Evolutionary conservation across 2,888 invertebrate species (phyloP), one percentile per base, ranked within the genome.

Genomic region (Agrypnus murinus): DNA sequence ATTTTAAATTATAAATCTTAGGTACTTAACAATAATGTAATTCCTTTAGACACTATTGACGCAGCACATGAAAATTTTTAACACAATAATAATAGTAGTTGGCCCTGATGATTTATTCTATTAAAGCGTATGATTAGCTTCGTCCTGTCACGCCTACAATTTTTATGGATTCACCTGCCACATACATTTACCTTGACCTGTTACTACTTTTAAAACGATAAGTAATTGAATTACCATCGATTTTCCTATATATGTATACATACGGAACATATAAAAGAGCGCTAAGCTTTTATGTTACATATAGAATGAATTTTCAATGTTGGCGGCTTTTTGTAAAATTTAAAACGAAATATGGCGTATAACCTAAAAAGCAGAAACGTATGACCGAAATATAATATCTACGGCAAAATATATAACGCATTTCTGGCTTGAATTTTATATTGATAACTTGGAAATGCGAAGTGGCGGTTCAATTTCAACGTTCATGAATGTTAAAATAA

Each of bases 111-210:
- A 68, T 65, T 63, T 65, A 70, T 60, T 65, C 65, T 17, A 70
- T 70, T 70, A 65, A 71, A 66, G 53, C 60, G 46, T 34, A 66
- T 57, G 65, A 71, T 71, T 71, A 66, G 65, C 62, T 71, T 57
- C 62, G 72, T 72, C 72, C 72, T 68, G 67, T 72, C 68, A 69
- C 72, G 68, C 72, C 70, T 70, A 62, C 50, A 59, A 70, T 66
- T 69, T 69, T 66, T 69, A 73, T 67, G 73, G 73, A 70, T 73
- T 73, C 73, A 70, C 68, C 68, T 72, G 65, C 58, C 36, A n/a
- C n/a, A 55, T 58, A 25, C 25, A 40, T 48, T 63, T 25, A 64
- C 73, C 73, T 73, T 69, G 73, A 73, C 73, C 73, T 59, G 38
- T 34, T 50, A 50, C 19, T 48, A 55, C 32, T 57, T 55, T 64